Percentiles rank a stretch among this genome's conserved stretches.
These are phyloP conservation scores for Stramonita haemastoma DNA, from an alignment of 2,888 invertebrate species.

Conservation along the genomic window DNA sequence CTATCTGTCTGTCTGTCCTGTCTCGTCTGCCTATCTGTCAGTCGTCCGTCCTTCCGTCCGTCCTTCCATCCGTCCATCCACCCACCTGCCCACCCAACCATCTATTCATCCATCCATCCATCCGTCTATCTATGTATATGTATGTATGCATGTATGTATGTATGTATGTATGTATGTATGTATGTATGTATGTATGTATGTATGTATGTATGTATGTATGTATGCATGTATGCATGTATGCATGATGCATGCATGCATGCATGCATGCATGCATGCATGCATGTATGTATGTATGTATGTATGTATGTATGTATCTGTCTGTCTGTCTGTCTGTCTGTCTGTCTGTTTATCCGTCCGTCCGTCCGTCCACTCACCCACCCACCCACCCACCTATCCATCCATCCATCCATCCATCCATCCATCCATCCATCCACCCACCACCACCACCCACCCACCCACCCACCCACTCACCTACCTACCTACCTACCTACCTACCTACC, in stretches of 20 bases:
- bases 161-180: neutral
- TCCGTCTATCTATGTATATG: neutral
- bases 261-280: neutral
- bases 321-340: neutral
- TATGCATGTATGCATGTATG: neutral
- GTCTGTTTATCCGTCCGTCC: too few relatives aligned
- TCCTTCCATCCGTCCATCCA: neutral
- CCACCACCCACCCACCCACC: neutral
- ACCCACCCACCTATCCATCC: neutral
- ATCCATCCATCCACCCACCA: too few relatives aligned
- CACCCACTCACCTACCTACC: neutral
- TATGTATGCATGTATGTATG: neutral
- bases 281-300: neutral
- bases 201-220: too few relatives aligned
- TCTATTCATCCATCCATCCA: too few relatives aligned
- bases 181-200: conserved; percentile 8
- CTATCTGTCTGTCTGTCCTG: neutral
- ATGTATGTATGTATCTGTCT: neutral
- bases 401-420: too few relatives aligned
- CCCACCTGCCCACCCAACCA: too few relatives aligned
- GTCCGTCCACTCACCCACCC: too few relatives aligned
- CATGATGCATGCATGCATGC: neutral
- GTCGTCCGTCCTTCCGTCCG: neutral
- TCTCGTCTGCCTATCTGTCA: neutral
- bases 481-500: too few relatives aligned